Evolutionary conservation across 2,888 invertebrate species (phyloP).

Genomic region (Cybosia mesomella): DNA sequence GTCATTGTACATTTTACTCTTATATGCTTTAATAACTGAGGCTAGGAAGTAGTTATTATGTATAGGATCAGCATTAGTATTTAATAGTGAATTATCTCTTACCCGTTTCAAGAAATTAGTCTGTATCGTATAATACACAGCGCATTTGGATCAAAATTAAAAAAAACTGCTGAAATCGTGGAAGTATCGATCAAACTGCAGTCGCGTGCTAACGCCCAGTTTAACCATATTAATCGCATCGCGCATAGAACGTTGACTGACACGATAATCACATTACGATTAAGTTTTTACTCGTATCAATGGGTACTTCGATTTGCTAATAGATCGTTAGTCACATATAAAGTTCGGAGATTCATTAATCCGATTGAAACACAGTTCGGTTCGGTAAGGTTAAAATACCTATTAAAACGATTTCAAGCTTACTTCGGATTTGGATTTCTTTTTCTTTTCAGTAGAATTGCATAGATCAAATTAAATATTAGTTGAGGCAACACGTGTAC

Average conservation of each 20-base stretch:
- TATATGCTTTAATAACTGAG: background rate
- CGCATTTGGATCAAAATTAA: conserved; percentile 25
- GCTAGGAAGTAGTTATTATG: background rate
- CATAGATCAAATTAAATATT: background rate
- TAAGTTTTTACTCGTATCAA: conserved; percentile 35
- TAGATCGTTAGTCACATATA: conserved; percentile 25
- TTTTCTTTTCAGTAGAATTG: no score
- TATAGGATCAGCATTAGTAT: background rate
- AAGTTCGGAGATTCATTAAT: background rate
- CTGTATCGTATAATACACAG: background rate
- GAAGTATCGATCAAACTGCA: conserved; percentile 73
- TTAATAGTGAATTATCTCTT: background rate
- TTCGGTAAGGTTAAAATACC: background rate
- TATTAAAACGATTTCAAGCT: background rate
- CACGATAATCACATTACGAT: conserved; percentile 68
- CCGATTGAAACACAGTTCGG: background rate
- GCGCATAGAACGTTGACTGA: conserved; percentile 65
- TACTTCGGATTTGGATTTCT: background rate
- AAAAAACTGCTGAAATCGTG: conserved; percentile 38
- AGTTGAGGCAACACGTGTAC: background rate
- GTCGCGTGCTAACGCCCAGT: conserved; percentile 66
- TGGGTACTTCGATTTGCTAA: conserved; percentile 26
- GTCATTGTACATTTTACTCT: no score
- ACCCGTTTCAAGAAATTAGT: conserved; percentile 1
- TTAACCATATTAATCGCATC: conserved; percentile 67